Conservation (phyloP, 2,797 vertebrate genomes). For the Margarornis squamiger region DNA sequence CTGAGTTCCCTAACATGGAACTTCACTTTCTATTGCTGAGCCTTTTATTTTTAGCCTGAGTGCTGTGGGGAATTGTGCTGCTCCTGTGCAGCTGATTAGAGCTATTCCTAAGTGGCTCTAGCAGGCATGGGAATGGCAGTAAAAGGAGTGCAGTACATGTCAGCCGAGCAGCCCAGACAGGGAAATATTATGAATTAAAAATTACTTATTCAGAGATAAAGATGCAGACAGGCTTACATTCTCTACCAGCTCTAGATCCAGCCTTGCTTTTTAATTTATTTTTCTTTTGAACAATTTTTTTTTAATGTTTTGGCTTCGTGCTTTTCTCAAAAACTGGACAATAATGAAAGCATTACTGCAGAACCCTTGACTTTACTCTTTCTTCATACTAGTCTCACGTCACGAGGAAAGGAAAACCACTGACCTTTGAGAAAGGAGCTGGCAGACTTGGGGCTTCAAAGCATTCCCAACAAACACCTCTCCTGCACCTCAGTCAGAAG, state of each 20-base stretch:
- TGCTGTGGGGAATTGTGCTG: neutral
- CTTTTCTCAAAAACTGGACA: neutral
- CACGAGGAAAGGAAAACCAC: neutral
- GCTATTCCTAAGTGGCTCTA: slow-evolving; percentile 27
- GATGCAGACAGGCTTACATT: neutral
- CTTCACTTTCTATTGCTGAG: neutral
- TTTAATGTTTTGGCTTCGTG: neutral
- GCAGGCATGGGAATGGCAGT: slow-evolving; percentile 15
- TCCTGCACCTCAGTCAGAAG: neutral
- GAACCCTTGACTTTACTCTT: neutral
- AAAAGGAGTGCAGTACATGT: neutral
- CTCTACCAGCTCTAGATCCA: neutral
- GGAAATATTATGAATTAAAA: slow-evolving; percentile 32
- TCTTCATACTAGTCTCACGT: neutral
- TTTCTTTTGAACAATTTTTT: neutral
- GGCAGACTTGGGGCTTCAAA: neutral
- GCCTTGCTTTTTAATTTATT: neutral
- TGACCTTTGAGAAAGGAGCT: neutral
- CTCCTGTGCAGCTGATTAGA: slow-evolving; percentile 18
- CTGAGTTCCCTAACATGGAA: neutral
- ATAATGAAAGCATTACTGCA: neutral
- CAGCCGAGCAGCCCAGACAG: neutral
- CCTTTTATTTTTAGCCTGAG: slow-evolving; percentile 5
- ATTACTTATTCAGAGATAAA: neutral
- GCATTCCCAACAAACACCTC: neutral